Base-by-base conservation (phyloP, 2,888 invertebrate species). In the Rotaria sp. region DNA sequence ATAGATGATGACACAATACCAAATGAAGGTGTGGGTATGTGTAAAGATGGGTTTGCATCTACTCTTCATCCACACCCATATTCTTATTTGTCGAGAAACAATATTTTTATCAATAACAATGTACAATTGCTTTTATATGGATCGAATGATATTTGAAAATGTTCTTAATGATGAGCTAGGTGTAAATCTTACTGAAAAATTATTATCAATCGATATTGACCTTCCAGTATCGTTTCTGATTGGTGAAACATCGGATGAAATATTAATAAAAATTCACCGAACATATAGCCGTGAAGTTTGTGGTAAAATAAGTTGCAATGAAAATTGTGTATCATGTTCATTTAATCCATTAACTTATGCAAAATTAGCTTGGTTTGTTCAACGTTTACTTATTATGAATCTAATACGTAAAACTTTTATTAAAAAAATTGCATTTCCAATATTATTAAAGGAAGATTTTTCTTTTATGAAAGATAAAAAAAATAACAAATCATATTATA, bases 331-430 rank as follows among this genome's bases (percentile, higher is more conserved):
- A 13, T n/a, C 13, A 5, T 59, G 57, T 59, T n/a, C n/a, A n/a
- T 26, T 59, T n/a, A 59, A 0, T n/a, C 57, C 57, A 59, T 4
- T n/a, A 13, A 11, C 13, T n/a, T 59, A 59, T 59, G 57, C n/a
- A n/a, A 59, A 59, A 59, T n/a, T 50, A 15, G 13, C 18, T 50
- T 52, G 24, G 24, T 59, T 59, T 59, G 57, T 59, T 59, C 57
- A 26, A 59, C 57, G 57, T 59, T 30, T 59, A 59, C n/a, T 59
- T 10, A 59, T 59, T 30, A 59, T 59, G 57, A 59, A n/a, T 88
- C 90, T 13, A 50, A 13, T 50, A 50, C 13, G 48, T 13, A 13
- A 50, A 50, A 10, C 48, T 50, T 15, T 50, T 15, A 45, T 13
- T 45, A 45, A 45, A 4, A 8, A 45, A 45, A 45, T 45, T 45